phyloP scores from a whole-genome alignment of 2,113 vertebrate species.

The Bos taurus region ARS-UCD2.0 NC_037350.1:37120001-37120500 shows the following conservation, averaged over 20 bases:
- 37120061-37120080: background rate
- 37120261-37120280: background rate
- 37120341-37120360: background rate
- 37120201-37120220: slow-evolving; percentile 20
- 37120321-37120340: slow-evolving; percentile 3
- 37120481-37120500: background rate
- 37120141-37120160: background rate
- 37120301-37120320: slow-evolving; percentile 25
- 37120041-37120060: background rate
- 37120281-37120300: background rate
- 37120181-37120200: background rate
- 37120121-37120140: background rate
- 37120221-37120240: slow-evolving; percentile 40
- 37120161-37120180: slow-evolving; percentile 31
- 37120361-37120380: background rate
- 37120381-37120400: background rate
- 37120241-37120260: background rate
- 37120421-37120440: background rate
- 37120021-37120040: background rate
- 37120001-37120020: background rate
- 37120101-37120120: background rate
- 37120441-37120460: background rate
- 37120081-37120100: background rate
- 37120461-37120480: background rate
- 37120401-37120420: background rate